Base-by-base conservation (phyloP, 2,797 vertebrate genomes). In the Propithecus perrieri region DNA sequence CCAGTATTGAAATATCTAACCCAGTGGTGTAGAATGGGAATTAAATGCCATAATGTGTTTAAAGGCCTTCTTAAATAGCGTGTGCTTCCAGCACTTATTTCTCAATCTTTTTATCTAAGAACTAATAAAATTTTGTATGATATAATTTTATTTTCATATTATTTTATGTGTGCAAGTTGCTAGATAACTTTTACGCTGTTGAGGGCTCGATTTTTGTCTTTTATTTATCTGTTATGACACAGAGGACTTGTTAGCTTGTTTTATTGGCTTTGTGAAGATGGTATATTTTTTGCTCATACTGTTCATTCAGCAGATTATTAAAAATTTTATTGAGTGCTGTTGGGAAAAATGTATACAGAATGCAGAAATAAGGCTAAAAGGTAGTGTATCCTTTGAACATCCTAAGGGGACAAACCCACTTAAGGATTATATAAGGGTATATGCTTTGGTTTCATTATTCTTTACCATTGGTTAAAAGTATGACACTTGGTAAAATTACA, bases 201-300 rank as follows among this genome's bases (percentile, higher is more conserved):
- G 20, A 90, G 7, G 0, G 2, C 3, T 38, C 0, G 0, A 1
- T 46, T 55, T 78, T 33, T 84, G 12, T 79, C 35, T 95, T 87
- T 61, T 46, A 65, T 22, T 90, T 80, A 83, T 78, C 24, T 92
- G 4, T 12, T 67, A 7, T 46, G 57, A 61, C 7, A 69, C 1
- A 41, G 2, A 67, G 3, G 3, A 1, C 30, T 83, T 26, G 2
- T 89, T 50, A 76, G 8, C 3, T 84, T 79, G 26, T 48, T 55
- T 17, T 50, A 85, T 57, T 89, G 28, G 76, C 48, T 93, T 85
- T 65, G 7, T 94, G 24, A 96, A 76, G 9, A 91, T 14, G 4
- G 1, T 75, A 2, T n/a, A 17, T 28, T 63, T 93, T 93, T 80
- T 59, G 9, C 8, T 83, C 5, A 75, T 48, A 48, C 2, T 41